phyloP scores from a whole-genome alignment of 2,113 vertebrate genomes.

The Barnardius zonarius region DNA sequence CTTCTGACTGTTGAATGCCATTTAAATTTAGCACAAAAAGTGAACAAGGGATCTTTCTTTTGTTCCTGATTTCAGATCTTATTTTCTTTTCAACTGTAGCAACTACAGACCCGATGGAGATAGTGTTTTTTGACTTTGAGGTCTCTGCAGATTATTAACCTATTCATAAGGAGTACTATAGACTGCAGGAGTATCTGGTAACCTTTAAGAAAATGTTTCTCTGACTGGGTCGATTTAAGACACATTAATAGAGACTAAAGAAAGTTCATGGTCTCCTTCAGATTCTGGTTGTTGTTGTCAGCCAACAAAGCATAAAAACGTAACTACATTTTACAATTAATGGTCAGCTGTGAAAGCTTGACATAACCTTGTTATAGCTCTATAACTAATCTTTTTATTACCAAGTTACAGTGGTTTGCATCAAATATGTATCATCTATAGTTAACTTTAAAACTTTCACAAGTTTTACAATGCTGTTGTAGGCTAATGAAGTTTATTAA shows the following conservation, averaged over 20 bases:
- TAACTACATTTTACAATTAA: constrained; percentile 62
- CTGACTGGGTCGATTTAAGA: not conserved
- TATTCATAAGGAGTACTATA: not conserved
- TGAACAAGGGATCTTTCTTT: not conserved
- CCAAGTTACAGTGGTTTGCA: constrained; percentile 49
- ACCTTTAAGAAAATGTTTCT: not conserved
- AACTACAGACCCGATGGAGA: not conserved
- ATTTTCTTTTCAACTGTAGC: not conserved
- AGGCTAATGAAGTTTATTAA: constrained; percentile 60
- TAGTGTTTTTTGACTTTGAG: not conserved
- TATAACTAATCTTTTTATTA: constrained; percentile 69
- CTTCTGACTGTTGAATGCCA: not conserved
- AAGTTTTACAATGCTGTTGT: not conserved
- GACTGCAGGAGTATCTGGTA: not conserved
- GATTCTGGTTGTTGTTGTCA: constrained; percentile 54
- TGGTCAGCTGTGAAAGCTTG: constrained; percentile 65
- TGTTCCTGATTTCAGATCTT: not conserved
- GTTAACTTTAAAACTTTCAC: constrained; percentile 64
- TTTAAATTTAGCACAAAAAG: not conserved
- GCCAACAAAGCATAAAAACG: constrained; percentile 30
- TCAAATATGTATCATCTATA: constrained; percentile 61
- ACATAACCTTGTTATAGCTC: constrained; percentile 66
- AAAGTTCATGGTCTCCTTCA: constrained; percentile 42
- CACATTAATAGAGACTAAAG: not conserved
- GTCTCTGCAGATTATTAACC: not conserved